phyloP scores from a whole-genome alignment of 92 coral and sea anemone species.

The Diadumene lineata region DNA sequence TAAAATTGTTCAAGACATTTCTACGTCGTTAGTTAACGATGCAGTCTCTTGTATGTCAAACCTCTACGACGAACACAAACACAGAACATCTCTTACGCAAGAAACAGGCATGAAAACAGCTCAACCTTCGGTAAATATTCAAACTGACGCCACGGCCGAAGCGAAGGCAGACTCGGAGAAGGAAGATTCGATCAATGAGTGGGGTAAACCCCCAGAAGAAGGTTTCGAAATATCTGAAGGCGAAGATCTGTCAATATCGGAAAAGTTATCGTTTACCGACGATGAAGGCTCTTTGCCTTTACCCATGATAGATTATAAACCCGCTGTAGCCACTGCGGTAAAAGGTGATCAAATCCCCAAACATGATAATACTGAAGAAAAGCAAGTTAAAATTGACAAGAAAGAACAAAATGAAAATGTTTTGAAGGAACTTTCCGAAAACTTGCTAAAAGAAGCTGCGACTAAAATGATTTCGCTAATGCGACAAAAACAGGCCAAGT shows the following conservation, averaged over 20 bases:
- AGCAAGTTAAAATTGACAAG: background rate
- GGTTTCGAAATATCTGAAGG: conserved; percentile 51
- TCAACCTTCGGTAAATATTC: background rate
- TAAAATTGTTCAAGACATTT: conserved; percentile 55
- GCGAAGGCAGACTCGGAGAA: conserved; percentile 7
- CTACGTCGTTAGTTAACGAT: conserved; percentile 54
- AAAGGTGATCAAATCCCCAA: conserved; percentile 14
- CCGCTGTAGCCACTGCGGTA: background rate
- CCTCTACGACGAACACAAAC: conserved; percentile 56
- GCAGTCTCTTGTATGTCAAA: conserved; percentile 56
- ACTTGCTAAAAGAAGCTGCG: conserved; percentile 81
- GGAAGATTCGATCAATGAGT: conserved; percentile 24
- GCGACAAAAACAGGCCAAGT: conserved; percentile 61
- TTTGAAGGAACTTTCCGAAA: conserved; percentile 64
- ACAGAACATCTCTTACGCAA: conserved; percentile 5
- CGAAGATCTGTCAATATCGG: conserved; percentile 60
- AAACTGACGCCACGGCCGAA: background rate
- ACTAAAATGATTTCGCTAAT: conserved; percentile 84
- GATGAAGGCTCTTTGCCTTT: conserved; percentile 62
- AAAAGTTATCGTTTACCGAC: conserved; percentile 39
- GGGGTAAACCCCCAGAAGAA: conserved; percentile 21
- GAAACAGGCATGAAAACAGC: background rate
- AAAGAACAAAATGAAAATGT: conserved; percentile 38
- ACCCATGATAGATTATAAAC: conserved; percentile 44
- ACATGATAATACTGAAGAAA: background rate